Evolutionary conservation across 2,888 invertebrate genomes (phyloP), one percentile per base, ranked within the genome.

Genomic region (Acronicta leporina): DNA sequence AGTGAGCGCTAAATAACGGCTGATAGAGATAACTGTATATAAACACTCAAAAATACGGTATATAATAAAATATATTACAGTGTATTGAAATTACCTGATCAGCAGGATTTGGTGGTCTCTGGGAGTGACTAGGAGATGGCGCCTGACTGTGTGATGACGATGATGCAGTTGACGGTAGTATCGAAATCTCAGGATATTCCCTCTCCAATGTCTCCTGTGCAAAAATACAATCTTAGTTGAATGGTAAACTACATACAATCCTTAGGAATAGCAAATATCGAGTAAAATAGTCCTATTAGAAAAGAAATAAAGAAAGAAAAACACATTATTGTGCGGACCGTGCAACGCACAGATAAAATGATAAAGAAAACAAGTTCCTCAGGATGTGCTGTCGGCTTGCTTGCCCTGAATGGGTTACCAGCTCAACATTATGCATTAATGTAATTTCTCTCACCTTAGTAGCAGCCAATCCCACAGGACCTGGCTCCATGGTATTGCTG

Each of bases 181-280:
- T 95, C 15, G 95, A 95, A 64, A 95, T 95, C 74, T 95, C 95
- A 41, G 95, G 95, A 80, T 95, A 95, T 79, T 95, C 95, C 72
- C 95, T 84, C 79, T 95, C 95, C 73, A 95, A 86, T 15, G 95
- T 95, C 87, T 95, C 95, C 94, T 94, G 85, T 72, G 83, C 71
- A 64, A 75, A 68, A 68, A 56, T 27, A 54, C 58, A 69, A 68
- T 59, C 68, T 73, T 72, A 78, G 75, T 69, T 69, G 69, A 69
- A 69, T 75, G 35, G 69, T 70, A 75, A 40, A 40, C 68, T 20
- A 30, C 16, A 35, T n/a, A n/a, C n/a, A 38, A 33, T 10, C n/a
- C 1, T 35, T 11, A 35, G 5, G n/a, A 13, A n/a, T n/a, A n/a
- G 11, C 13, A 11, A 35, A 11, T 13, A 4, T 35, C 1, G n/a